phyloP scores from a whole-genome alignment of 2,113 vertebrate genomes.

The Nycticorax nycticorax region DNA sequence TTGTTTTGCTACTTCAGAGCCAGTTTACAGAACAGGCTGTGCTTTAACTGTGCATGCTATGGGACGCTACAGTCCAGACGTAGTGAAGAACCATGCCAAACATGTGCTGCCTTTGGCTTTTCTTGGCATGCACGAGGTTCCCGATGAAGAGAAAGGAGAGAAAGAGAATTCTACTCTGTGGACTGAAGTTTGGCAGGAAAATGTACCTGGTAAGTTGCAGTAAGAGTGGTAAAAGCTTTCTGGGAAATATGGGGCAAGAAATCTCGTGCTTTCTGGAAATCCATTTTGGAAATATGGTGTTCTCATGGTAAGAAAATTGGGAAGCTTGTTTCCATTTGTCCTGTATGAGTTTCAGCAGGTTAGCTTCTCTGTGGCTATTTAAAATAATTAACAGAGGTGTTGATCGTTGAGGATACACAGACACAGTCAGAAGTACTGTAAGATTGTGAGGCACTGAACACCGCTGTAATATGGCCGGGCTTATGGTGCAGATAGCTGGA shows the following conservation, averaged over 20 bases:
- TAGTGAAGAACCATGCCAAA: slow-evolving; percentile 90
- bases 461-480: not conserved
- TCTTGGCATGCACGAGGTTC: slow-evolving; percentile 95
- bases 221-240: not conserved
- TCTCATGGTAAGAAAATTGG: not conserved
- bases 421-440: not conserved
- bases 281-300: not conserved
- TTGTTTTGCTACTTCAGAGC: slow-evolving; percentile 74
- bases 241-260: not conserved
- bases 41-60: slow-evolving; percentile 89
- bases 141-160: slow-evolving; percentile 88
- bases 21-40: slow-evolving; percentile 87
- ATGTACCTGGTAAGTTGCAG: slow-evolving; percentile 85
- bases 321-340: not conserved
- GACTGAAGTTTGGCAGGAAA: slow-evolving; percentile 97
- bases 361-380: not conserved
- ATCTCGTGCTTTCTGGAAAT: not conserved
- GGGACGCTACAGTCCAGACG: slow-evolving; percentile 94
- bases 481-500: fast-evolving
- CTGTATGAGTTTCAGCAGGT: not conserved
- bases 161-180: slow-evolving; percentile 86
- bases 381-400: not conserved
- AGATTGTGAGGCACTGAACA: not conserved
- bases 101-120: slow-evolving; percentile 91
- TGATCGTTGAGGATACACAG: not conserved